A percentile compares a stretch with the other conserved stretches of the same genome.
Conservation (phyloP, 2,797 vertebrate genomes). For the Cetoscarus ocellatus region DNA sequence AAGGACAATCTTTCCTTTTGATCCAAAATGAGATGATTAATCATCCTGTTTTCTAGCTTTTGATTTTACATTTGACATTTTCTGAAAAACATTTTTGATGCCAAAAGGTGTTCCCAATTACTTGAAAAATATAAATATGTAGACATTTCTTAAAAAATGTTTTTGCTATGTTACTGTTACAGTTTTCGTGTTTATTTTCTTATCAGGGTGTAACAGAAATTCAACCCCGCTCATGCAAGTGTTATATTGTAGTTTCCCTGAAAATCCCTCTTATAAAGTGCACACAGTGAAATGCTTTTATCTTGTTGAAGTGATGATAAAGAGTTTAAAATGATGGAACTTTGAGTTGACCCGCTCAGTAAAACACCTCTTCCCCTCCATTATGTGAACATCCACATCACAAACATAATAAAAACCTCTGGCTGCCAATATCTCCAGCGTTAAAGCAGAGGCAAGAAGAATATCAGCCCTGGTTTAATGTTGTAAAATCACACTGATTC, state of each 20-base stretch:
- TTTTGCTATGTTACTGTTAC: too few relatives aligned
- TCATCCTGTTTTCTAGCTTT: conserved; percentile 36
- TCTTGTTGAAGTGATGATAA: conserved; percentile 78
- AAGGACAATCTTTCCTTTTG: conserved; percentile 29
- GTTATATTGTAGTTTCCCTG: conserved; percentile 41
- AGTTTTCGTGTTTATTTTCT: conserved; percentile 33
- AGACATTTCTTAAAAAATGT: too few relatives aligned
- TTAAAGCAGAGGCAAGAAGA: conserved; percentile 62
- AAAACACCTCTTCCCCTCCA: conserved; percentile 67
- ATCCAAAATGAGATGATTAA: conserved; percentile 36
- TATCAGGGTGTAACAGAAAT: not conserved
- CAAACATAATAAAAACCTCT: conserved; percentile 61
- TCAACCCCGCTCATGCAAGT: conserved; percentile 31
- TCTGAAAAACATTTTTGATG: not conserved
- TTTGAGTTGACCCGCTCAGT: conserved; percentile 77
- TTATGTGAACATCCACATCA: conserved; percentile 76
- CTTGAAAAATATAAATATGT: not conserved
- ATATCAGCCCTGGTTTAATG: not conserved
- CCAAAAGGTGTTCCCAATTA: not conserved
- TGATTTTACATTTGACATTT: conserved; percentile 4
- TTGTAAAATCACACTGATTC: too few relatives aligned
- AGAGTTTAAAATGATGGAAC: conserved; percentile 81
- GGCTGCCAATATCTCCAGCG: too few relatives aligned
- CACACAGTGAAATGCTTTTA: conserved; percentile 76
- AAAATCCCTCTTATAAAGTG: conserved; percentile 66